phyloP scores from a whole-genome alignment of 1,140 invertebrate species.

The Cheumatopsyche charites region DNA sequence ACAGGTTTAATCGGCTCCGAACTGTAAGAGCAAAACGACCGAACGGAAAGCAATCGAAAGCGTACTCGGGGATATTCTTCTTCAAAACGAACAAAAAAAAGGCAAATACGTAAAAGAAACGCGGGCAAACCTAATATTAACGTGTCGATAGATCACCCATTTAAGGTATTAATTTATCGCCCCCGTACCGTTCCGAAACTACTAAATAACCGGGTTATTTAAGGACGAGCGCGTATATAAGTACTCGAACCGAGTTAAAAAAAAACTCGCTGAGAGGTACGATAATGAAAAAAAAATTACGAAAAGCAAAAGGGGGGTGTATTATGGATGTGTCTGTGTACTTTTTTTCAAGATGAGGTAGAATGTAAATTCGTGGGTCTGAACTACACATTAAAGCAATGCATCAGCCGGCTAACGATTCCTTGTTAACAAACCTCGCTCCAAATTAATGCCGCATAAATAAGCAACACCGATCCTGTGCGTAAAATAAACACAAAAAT shows the following conservation, averaged over 20 bases:
- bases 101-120: background rate
- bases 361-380: conserved; percentile 45
- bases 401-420: conserved; percentile 39
- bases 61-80: background rate
- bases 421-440: conserved; percentile 39
- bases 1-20: conserved; percentile 34
- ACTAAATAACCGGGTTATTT: conserved; percentile 41
- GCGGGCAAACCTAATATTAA: conserved; percentile 5
- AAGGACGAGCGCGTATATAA: background rate
- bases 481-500: background rate
- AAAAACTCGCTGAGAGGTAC: conserved; percentile 8
- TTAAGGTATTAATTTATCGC: conserved; percentile 26
- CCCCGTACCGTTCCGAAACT: conserved; percentile 9
- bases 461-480: conserved; percentile 1
- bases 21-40: conserved; percentile 17
- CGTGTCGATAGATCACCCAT: conserved; percentile 24
- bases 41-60: background rate
- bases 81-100: conserved; percentile 2
- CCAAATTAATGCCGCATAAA: conserved; percentile 29
- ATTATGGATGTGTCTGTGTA: background rate
- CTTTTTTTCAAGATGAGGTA: conserved; percentile 8
- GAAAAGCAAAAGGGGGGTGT: background rate
- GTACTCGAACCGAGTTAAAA: conserved; percentile 19
- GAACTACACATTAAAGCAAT: conserved; percentile 41
- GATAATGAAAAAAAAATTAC: conserved; percentile 6